Evolutionary conservation across 2,797 vertebrate genomes (phyloP).

Genomic region (Pelobates cultripes): DNA sequence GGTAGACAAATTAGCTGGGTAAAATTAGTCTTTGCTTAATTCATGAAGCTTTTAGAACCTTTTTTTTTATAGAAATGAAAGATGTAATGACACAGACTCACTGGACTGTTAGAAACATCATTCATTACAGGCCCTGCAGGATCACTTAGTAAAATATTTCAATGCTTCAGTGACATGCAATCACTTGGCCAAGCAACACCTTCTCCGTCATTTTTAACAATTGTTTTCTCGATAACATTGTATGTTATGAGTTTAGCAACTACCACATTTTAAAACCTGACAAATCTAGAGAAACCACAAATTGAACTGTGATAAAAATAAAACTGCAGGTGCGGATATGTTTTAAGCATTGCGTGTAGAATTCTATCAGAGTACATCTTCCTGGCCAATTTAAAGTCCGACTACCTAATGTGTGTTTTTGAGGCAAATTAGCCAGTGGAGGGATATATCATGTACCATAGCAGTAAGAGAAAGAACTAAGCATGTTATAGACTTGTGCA

Average conservation of each 20-base stretch:
- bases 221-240: neutral
- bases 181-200: neutral
- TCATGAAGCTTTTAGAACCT: constrained; percentile 25
- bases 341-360: too few relatives aligned
- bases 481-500: too few relatives aligned
- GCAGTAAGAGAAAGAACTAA: too few relatives aligned
- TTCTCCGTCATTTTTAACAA: neutral
- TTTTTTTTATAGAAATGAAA: constrained; percentile 24
- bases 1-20: constrained; percentile 15
- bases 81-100: constrained; percentile 28
- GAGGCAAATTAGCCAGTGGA: too few relatives aligned
- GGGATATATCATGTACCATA: too few relatives aligned
- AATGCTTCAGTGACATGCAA: neutral
- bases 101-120: constrained; percentile 18
- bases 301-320: too few relatives aligned
- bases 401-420: too few relatives aligned
- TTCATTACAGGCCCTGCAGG: constrained; percentile 7
- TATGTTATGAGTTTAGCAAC: neutral
- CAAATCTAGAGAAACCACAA: too few relatives aligned
- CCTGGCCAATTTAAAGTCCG: too few relatives aligned
- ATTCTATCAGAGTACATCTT: too few relatives aligned
- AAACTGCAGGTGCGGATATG: too few relatives aligned
- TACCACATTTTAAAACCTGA: neutral
- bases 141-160: constrained; percentile 21
- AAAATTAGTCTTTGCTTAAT: constrained; percentile 25